These are phyloP conservation scores for Mylabris sibirica DNA, from an alignment of 2,888 invertebrate genomes.

Conservation along the genomic window DNA sequence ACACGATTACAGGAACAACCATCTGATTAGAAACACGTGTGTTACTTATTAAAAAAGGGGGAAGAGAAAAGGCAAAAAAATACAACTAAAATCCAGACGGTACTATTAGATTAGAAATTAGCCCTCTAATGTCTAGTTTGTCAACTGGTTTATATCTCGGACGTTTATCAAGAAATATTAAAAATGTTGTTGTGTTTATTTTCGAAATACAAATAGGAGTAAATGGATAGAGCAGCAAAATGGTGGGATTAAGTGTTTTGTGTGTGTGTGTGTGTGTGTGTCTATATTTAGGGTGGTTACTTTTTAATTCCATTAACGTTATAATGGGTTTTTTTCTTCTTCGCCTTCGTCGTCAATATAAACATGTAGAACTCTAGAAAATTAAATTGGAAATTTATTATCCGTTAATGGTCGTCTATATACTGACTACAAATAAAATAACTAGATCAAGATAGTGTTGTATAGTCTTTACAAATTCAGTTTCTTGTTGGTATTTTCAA, in stretches of 20 bases:
- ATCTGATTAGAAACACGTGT: constrained; percentile 20
- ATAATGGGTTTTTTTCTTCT: background rate
- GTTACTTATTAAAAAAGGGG: background rate
- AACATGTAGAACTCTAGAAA: background rate
- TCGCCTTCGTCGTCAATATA: background rate
- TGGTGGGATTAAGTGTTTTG: constrained; percentile 19
- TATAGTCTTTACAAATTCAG: constrained; percentile 19
- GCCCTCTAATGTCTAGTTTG: constrained; percentile 5
- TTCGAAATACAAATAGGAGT: background rate
- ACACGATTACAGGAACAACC: background rate
- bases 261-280: constrained; percentile 24
- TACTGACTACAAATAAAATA: background rate
- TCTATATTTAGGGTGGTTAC: constrained; percentile 23
- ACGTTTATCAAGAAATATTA: background rate
- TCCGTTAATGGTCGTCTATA: constrained; percentile 26
- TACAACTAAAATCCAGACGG: background rate
- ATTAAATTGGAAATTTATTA: constrained; percentile 17
- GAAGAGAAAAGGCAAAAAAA: background rate
- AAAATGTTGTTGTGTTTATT: background rate
- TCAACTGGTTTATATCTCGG: constrained; percentile 15
- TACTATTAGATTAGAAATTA: constrained; percentile 11
- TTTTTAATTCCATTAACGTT: constrained; percentile 3
- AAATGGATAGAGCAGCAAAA: background rate
- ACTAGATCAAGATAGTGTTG: background rate
- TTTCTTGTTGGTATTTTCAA: constrained; percentile 14